Conservation (phyloP, 2,797 vertebrate genomes). For the Semaprochilodus insignis region DNA sequence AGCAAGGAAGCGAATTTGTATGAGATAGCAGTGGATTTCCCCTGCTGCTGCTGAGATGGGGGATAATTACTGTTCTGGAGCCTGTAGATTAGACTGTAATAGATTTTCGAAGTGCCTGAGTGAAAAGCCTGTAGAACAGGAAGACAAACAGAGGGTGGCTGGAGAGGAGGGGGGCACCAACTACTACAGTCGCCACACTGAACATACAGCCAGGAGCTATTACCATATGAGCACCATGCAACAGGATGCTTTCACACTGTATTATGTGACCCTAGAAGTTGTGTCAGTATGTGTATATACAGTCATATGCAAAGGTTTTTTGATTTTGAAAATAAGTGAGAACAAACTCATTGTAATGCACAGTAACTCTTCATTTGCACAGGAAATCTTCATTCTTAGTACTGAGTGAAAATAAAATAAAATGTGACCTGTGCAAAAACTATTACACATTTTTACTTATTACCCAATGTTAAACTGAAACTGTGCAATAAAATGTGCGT, state of each 20-base stretch:
- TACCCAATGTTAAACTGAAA: too few species aligned
- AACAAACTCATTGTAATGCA: too few species aligned
- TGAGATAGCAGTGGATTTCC: slow-evolving; percentile 76
- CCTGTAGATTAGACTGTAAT: slow-evolving; percentile 66
- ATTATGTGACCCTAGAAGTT: neutral
- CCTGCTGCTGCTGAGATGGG: slow-evolving; percentile 69
- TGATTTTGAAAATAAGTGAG: too few species aligned
- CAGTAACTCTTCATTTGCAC: too few species aligned
- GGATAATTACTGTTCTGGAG: slow-evolving; percentile 75
- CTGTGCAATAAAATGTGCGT: too few species aligned
- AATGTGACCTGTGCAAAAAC: too few species aligned
- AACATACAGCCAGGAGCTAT: slow-evolving; percentile 41
- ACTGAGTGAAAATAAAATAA: too few species aligned
- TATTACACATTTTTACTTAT: too few species aligned
- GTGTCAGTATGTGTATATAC: neutral
- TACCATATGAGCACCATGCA: slow-evolving; percentile 15
- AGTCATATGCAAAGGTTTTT: too few species aligned
- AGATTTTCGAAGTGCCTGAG: slow-evolving; percentile 57
- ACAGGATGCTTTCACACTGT: slow-evolving; percentile 20
- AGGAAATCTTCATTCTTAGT: too few species aligned
- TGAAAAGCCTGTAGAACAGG: slow-evolving; percentile 60
- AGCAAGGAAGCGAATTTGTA: slow-evolving; percentile 76
- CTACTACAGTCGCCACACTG: slow-evolving; percentile 40
- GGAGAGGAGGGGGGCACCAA: slow-evolving; percentile 48
- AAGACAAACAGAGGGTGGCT: slow-evolving; percentile 58